Conservation (phyloP, 1,140 invertebrate genomes). For the Drosophila teissieri region DNA sequence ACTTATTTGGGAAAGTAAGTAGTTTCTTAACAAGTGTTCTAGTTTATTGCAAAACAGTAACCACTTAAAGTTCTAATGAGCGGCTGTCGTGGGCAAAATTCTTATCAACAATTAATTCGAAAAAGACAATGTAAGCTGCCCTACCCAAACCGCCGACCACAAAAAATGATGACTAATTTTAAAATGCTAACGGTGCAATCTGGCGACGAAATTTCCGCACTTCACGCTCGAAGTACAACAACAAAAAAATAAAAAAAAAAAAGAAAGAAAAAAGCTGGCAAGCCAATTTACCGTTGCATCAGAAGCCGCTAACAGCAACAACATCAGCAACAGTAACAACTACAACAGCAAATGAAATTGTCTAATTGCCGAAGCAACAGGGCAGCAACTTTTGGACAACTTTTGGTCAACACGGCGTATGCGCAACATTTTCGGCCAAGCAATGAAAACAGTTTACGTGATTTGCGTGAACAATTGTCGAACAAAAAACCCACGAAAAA, state of each 20-base stretch:
- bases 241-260: not conserved
- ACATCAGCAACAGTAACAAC: constrained; percentile 8
- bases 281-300: constrained; percentile 54
- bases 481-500: constrained; percentile 9
- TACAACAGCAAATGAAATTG: constrained; percentile 36
- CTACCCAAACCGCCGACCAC: not conserved
- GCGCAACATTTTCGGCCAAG: constrained; percentile 45
- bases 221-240: constrained; percentile 3
- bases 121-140: not conserved
- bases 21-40: not conserved
- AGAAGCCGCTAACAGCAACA: constrained; percentile 18
- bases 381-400: constrained; percentile 30
- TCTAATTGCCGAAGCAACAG: constrained; percentile 49
- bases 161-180: constrained; percentile 17
- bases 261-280: constrained; percentile 4
- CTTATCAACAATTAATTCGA: not conserved
- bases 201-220: constrained; percentile 29
- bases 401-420: constrained; percentile 26
- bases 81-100: not conserved
- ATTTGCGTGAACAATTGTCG: constrained; percentile 60
- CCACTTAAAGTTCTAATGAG: not conserved
- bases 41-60: not conserved
- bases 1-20: not conserved
- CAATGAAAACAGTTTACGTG: constrained; percentile 62
- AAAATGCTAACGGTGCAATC: constrained; percentile 31